Base-by-base conservation (phyloP, 2,797 vertebrate genomes). In the Cynopterus sphinx region DNA sequence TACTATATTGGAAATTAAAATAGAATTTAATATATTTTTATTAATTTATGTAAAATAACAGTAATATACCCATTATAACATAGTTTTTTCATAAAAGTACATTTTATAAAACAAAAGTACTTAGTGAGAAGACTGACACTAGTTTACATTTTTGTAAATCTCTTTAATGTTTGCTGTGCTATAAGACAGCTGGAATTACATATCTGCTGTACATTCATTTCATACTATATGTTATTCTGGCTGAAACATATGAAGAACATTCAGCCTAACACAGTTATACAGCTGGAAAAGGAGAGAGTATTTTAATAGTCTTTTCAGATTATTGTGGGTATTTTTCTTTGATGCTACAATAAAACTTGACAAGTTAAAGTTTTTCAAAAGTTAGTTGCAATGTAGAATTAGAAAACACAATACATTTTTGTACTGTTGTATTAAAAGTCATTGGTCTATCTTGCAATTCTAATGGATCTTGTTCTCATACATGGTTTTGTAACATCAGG, bases 21-120 rank as follows among this genome's bases (percentile, higher is more conserved):
- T 19, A 70, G 15, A 90, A 93, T 68, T 90, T 41, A 43, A 91
- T 73, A 36, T 49, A 73, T 79, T 90, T 85, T 93, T 63, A 26
- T 77, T 87, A 65, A 73, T 53, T 84, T 36, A 85, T 49, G 81
- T 79, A 81, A 57, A 96, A 68, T 36, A 91, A 49, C 1, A 78
- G 43, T 78, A 90, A 63, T 36, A 70, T 49, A 36, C 6, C 22
- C 3, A 46, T 55, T 87, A 65, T 59, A 78, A 78, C 36, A 46
- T 22, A 22, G 10, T 19, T 55, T 89, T 89, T 87, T 93, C 28
- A 78, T 63, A 71, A 63, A 61, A 90, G 84, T 13, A 26, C 26
- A 55, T 61, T 86, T 90, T 70, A 92, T 5, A 24, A 67, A 71
- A 46, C 5, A 74, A 83, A 77, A 90, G 31, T 17, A 28, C 59